Base-by-base conservation (phyloP, 1,140 invertebrate genomes). In the Ostrea denselamellosa region DNA sequence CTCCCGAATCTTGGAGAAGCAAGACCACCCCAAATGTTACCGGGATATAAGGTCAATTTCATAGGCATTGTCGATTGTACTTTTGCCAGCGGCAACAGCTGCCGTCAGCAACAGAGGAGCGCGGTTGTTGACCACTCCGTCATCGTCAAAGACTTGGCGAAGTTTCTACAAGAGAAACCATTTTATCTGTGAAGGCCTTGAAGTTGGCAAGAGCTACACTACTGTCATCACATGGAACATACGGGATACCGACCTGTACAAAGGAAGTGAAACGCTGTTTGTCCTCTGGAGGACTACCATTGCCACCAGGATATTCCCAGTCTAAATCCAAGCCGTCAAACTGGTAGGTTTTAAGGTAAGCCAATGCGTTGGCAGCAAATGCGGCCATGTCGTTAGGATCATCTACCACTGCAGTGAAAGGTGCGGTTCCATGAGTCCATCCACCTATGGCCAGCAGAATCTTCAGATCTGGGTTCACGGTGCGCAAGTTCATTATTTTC, bases 251-350 rank as follows among this genome's bases (percentile, higher is more conserved):
- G 68, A 77, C 68, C 68, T 77, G 68, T 10, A 77, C 68, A 28
- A 77, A 34, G 28, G 68, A 77, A 14, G 68, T 77, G 68, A 77
- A 77, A 34, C 68, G 68, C 68, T 77, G 68, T 34, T 77, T 77
- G 68, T 77, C 68, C 68, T 77, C 68, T 34, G 68, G 68, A 17
- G 68, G 68, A 25, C 68, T 77, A 28, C 68, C 68, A 77, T 77
- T 77, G 12, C 68, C 68, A 77, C 68, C 97, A 0, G 98, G 98
- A 95, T 99, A 99, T 94, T 99, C 98, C 98, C 98, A 99, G 94
- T 99, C 98, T 88, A 99, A 95, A 95, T 99, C 98, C 22, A 99
- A 96, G 5, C 98, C 98, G 95, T 99, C 98, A 93, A 99, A 99
- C 91, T 97, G 97, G 94, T 99, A 97, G 93, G 97, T 97, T 87